Base-by-base conservation (phyloP, 2,888 invertebrate species). In the Muscina levida region DNA sequence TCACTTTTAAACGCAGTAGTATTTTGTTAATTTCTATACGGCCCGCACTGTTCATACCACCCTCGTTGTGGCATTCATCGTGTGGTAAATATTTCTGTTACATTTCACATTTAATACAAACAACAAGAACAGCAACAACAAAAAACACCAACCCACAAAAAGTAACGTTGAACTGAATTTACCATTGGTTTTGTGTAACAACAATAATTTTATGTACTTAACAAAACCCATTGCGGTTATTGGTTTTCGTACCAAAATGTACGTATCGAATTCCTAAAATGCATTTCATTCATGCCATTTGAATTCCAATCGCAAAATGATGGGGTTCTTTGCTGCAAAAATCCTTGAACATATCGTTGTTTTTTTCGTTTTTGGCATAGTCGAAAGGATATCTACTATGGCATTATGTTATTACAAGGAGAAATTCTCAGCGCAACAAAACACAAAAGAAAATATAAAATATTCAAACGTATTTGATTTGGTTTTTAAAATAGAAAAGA, bases 221-320 rank as follows among this genome's bases (percentile, higher is more conserved):
- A 65, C 56, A 73, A 76, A 76, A 76, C 68, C 68, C 22, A 70
- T 80, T 80, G 70, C 26, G 73, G 80, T 77, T 77, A 70, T 73
- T 71, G 73, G 44, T 37, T 31, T 71, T 71, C 71, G 66, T 15
- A 31, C 17, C 24, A 46, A 71, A 68, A 53, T 62, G 62, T 42
- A 62, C 62, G 62, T 62, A 62, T 62, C 62, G 62, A 62, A 62
- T 62, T 62, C 42, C 62, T 62, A 42, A 62, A 62, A 62, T 62
- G 62, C 62, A 62, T 62, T 62, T 62, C 39, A 62, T 62, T 62
- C 62, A 42, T 62, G 62, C 62, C 62, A 62, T 62, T 62, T 62
- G 62, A 62, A 62, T 62, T 62, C 62, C 62, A 62, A 62, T 62
- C 39, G 62, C 62, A 62, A 62, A 62, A 62, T 62, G 62, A 62